These are phyloP conservation scores for Troilus luridus DNA, from an alignment of 2,888 invertebrate genomes.

Conservation along the genomic window DNA sequence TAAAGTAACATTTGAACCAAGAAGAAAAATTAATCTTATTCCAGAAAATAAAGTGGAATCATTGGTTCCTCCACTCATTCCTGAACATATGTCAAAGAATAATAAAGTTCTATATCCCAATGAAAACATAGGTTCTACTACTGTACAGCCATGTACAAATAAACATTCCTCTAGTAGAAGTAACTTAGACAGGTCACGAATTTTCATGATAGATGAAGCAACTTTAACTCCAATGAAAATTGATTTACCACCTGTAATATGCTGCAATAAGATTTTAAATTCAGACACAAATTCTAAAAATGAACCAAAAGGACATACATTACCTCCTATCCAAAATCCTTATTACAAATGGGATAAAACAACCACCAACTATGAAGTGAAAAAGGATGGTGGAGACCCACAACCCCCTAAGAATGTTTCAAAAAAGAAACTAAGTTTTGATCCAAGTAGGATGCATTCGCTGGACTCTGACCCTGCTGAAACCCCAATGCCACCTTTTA, in stretches of 20 bases:
- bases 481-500: neutral
- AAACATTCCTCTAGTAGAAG: constrained; percentile 10
- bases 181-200: constrained; percentile 17
- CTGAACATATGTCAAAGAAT: neutral
- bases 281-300: neutral
- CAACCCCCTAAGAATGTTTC: neutral
- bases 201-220: constrained; percentile 39
- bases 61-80: neutral
- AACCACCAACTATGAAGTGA: neutral
- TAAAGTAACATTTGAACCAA: neutral
- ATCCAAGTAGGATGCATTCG: neutral
- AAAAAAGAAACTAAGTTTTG: constrained; percentile 27
- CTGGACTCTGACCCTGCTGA: neutral
- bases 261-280: neutral
- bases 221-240: neutral
- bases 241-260: neutral
- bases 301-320: neutral
- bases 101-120: neutral
- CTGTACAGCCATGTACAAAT: neutral
- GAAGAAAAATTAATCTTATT: neutral
- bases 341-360: neutral
- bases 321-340: neutral
- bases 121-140: neutral
- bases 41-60: neutral
- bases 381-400: neutral